phyloP scores from a whole-genome alignment of 1,140 invertebrate species.

The Trinorchestia longiramus region DNA sequence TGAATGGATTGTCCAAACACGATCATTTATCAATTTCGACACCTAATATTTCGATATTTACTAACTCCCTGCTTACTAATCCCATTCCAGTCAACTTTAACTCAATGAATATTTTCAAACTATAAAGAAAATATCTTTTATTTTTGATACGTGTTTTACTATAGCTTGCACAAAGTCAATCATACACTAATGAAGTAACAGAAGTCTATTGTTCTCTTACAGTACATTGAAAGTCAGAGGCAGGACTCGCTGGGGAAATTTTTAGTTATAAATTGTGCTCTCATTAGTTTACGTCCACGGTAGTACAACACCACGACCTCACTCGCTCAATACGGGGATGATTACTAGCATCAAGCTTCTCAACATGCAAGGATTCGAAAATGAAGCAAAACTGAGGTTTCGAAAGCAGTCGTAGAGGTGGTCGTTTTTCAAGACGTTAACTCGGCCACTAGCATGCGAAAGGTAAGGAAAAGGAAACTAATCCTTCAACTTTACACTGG shows the following conservation, averaged over 20 bases:
- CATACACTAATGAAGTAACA: background rate
- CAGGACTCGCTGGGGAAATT: background rate
- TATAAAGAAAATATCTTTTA: no score
- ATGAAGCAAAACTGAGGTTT: background rate
- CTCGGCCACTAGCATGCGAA: background rate
- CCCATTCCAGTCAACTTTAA: no score
- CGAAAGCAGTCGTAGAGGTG: background rate
- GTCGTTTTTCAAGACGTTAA: background rate
- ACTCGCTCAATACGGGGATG: no score
- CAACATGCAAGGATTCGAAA: background rate
- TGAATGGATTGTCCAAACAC: no score
- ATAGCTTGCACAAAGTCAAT: background rate
- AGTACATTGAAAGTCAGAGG: no score
- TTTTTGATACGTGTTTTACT: no score
- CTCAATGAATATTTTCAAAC: no score
- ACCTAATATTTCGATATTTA: no score
- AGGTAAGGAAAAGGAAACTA: background rate
- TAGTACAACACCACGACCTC: background rate
- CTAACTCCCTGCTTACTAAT: no score
- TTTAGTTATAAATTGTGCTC: background rate
- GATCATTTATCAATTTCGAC: no score
- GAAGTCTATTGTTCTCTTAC: no score
- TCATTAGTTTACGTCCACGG: background rate
- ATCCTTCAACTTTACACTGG: background rate
- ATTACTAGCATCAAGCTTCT: background rate